A percentile compares a stretch with the other conserved stretches of the same genome.
These are phyloP conservation scores for Chrysina gloriosa DNA, from an alignment of 2,888 invertebrate genomes.

Conservation along the genomic window DNA sequence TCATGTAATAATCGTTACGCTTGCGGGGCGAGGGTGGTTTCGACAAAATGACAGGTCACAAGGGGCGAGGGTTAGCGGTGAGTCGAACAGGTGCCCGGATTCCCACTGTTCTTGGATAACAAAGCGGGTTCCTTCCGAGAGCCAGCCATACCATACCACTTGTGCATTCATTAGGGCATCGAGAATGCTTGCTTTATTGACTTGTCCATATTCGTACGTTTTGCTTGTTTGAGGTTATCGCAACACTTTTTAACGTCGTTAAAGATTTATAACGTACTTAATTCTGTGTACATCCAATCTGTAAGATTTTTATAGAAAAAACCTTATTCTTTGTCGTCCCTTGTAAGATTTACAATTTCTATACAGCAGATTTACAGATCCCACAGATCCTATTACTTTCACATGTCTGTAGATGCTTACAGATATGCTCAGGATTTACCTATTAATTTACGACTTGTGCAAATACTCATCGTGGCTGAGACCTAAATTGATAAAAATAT, in stretches of 20 bases:
- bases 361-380: too few relatives aligned
- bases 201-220: constrained; percentile 10
- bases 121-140: constrained; percentile 28
- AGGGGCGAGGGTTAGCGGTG: constrained; percentile 34
- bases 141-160: constrained; percentile 13
- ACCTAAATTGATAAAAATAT: too few relatives aligned
- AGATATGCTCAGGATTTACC: too few relatives aligned
- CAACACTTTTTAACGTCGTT: constrained; percentile 1
- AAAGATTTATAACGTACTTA: constrained; percentile 18
- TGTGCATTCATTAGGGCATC: constrained; percentile 36
- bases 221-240: constrained; percentile 4
- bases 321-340: too few relatives aligned
- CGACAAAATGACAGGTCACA: constrained; percentile 38
- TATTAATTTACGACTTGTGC: too few relatives aligned
- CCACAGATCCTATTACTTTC: too few relatives aligned
- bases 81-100: constrained; percentile 32
- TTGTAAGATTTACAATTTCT: too few relatives aligned
- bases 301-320: background rate
- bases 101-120: constrained; percentile 40
- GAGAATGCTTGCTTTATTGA: constrained; percentile 25
- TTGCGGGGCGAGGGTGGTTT: constrained; percentile 27
- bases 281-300: too few relatives aligned
- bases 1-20: constrained; percentile 48
- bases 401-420: too few relatives aligned
- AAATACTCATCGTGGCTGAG: too few relatives aligned